These are phyloP conservation scores for Scopus umbretta DNA, from an alignment of 2,113 vertebrate genomes.

Conservation along the genomic window DNA sequence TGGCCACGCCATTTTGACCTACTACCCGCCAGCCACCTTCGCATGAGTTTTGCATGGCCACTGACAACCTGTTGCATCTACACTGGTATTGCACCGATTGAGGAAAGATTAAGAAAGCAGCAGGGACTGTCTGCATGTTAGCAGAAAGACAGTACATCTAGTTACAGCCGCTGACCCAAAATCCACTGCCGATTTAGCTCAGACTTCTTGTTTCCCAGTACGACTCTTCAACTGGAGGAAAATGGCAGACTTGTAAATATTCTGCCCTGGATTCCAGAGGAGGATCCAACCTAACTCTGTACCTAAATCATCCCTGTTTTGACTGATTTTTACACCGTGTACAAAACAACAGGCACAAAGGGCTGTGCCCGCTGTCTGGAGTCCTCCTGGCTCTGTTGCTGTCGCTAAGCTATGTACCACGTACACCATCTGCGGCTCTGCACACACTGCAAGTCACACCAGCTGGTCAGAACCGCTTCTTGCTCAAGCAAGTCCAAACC, in stretches of 20 bases:
- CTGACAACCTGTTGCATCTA: no score
- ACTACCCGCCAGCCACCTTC: fast-evolving
- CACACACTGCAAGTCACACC: background rate
- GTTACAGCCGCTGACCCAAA: background rate
- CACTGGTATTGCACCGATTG: fast-evolving
- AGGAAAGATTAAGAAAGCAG: background rate
- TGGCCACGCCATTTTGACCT: no score
- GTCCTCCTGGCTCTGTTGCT: background rate
- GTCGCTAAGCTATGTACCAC: background rate
- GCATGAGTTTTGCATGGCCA: background rate
- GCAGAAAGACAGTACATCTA: background rate
- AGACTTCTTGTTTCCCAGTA: background rate
- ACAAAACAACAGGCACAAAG: background rate
- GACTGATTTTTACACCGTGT: background rate
- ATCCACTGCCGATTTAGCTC: background rate
- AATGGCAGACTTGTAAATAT: background rate
- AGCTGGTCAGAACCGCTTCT: background rate
- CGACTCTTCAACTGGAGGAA: background rate
- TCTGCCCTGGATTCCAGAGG: background rate
- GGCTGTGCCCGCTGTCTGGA: background rate
- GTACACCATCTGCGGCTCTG: background rate
- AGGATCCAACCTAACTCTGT: background rate
- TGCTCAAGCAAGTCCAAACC: background rate
- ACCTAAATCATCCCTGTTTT: background rate
- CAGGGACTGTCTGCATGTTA: background rate